Evolutionary conservation across 2,113 vertebrate species (phyloP).

Genomic region (Sarotherodon lohbergeri): DNA sequence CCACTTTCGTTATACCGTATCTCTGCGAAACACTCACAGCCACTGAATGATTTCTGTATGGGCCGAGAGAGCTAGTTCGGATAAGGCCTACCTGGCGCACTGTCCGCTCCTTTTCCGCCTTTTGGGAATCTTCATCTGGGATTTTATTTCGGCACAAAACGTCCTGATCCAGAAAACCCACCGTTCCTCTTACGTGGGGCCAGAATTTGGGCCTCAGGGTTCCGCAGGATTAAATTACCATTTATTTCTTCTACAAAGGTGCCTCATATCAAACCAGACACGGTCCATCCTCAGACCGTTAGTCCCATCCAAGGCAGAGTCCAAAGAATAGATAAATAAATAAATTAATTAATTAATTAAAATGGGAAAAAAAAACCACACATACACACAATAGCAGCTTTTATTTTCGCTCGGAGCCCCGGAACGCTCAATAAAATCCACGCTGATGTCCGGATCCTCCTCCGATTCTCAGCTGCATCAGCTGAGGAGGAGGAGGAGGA

Average conservation of each 20-base stretch:
- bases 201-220: conserved; percentile 23
- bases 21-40: not conserved
- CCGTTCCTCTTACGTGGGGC: conserved; percentile 37
- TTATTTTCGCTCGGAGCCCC: not conserved
- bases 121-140: conserved; percentile 77
- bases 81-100: conserved; percentile 69
- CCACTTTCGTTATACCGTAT: not conserved
- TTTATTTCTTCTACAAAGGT: not conserved
- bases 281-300: not conserved
- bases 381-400: not conserved
- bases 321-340: not conserved
- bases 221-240: conserved; percentile 29
- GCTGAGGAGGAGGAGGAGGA: not conserved
- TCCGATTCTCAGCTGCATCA: conserved; percentile 4
- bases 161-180: conserved; percentile 60
- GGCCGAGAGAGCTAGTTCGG: not conserved
- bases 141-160: conserved; percentile 51
- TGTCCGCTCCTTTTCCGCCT: conserved; percentile 72
- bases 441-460: not conserved
- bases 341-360: not conserved
- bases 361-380: not conserved
- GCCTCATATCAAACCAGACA: not conserved
- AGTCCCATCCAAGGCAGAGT: not conserved
- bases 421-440: not conserved
- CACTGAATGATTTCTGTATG: not conserved